Evolutionary conservation across 2,888 invertebrate species (phyloP), one percentile per base, ranked within the genome.

Genomic region (Epiperipatus broadwayi): DNA sequence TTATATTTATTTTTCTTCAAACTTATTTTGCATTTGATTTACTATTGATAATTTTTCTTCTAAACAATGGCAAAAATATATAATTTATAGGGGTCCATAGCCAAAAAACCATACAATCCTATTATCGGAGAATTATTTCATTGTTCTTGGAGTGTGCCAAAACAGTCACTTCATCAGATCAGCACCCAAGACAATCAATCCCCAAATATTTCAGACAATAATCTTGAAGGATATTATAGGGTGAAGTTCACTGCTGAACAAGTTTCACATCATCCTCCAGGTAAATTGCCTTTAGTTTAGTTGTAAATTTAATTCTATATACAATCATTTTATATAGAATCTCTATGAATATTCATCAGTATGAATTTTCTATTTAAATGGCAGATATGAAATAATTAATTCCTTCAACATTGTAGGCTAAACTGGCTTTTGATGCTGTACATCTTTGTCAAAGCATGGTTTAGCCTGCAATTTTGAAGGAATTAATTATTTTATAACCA

Each of bases 61-160:
- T 30, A 5, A 30, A 8, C 14, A n/a, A 5, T n/a, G 14, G 4
- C 12, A 22, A 22, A 5, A 12, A 7, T 35, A 35, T 37, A 22
- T 12, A 31, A 12, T 32, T 32, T 31, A 2, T 21, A 48, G 41
- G 48, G 52, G 34, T 47, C 49, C 22, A 43, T 48, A 21, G 63
- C 63, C 27, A 65, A 64, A 50, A 67, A 67, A 46, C 67, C 66
- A 1, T 67, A 63, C 50, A 67, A 67, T 49, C 67, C 67, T 2
- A 59, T 67, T 28, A 57, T 67, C 30, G 67, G 67, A 3, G 67
- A 67, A 52, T 59, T 58, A 20, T 67, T 67, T 50, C 60, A 59
- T 44, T 67, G 66, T 49, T 61, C 61, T 7, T 67, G 65, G 66
- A 48, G 52, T 35, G 48, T 61, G 8, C 53, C 53, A 7, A n/a